phyloP scores from a whole-genome alignment of 2,888 invertebrate species.

The Lasioglossum calceatum region DNA sequence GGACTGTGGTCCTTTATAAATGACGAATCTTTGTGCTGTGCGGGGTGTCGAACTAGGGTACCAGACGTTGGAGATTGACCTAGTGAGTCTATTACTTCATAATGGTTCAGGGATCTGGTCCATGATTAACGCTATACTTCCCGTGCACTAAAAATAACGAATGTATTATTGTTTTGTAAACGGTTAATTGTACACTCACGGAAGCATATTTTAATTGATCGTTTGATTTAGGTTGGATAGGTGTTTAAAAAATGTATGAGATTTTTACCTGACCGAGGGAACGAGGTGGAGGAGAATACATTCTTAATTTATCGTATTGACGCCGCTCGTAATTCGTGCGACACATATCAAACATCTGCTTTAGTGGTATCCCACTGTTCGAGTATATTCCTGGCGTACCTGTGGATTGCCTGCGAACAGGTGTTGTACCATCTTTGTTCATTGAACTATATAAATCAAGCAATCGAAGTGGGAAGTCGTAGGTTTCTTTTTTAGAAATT shows the following conservation, averaged over 20 bases:
- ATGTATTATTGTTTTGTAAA: background rate
- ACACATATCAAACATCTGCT: background rate
- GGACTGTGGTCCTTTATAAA: background rate
- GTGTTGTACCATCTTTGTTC: background rate
- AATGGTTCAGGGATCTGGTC: background rate
- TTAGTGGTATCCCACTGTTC: background rate
- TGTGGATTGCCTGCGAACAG: background rate
- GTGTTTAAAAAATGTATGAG: background rate
- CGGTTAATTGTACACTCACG: background rate
- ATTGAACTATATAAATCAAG: background rate
- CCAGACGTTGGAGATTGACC: background rate
- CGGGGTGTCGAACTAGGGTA: background rate
- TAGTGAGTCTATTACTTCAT: background rate
- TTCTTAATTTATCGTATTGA: constrained; percentile 1
- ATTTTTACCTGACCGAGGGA: background rate
- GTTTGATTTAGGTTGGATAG: background rate
- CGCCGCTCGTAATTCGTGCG: background rate
- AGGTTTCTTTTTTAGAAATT: background rate
- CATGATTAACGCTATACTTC: background rate
- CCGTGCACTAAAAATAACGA: background rate
- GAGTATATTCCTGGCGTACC: background rate
- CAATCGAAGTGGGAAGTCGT: background rate
- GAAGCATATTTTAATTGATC: background rate
- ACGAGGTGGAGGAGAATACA: background rate
- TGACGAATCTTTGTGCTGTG: background rate